Base-by-base conservation (phyloP, 2,888 invertebrate species). In the Aphelenchoides bicaudatus region DNA sequence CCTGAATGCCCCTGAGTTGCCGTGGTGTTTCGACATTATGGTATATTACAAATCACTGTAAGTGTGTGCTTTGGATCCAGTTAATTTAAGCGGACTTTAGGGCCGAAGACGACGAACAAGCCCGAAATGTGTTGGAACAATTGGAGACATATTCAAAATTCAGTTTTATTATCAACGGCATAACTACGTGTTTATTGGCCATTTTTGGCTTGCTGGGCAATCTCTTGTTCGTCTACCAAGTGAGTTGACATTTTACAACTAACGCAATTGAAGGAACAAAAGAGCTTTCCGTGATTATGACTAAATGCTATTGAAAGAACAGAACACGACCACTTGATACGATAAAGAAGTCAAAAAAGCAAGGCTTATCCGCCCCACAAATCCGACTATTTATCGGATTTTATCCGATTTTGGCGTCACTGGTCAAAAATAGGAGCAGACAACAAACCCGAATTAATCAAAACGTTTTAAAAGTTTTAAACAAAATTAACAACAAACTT, bases 151-250 rank as follows among this genome's bases (percentile, higher is more conserved):
- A 67, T 38, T 56, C 64, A 28, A 59, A 47, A 43, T 67, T 67
- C 56, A 65, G 64, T 37, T 72, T 67, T 50, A 38, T 53, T 28
- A 56, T 67, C 39, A 76, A 76, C 50, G 76, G 76, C 10, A 54
- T 75, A 5, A 52, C 75, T 47, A 76, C 76, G 4, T 63, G 66
- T 10, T 38, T 68, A 4, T 59, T 77, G n/a, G 67, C 71, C 8
- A 52, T 61, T 8, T 69, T 77, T 23, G 76, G 76, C 3, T 62
- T 77, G 38, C 59, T 65, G 34, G 76, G 76, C 25, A 75, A 71
- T 39, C 55, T 56, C 38, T 38, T 70, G 13, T 58, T 75, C n/a
- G 37, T 75, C 13, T 65, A 65, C 56, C 75, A 75, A 64, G 73
- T 74, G 31, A 21, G 46, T 19, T n/a, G n/a, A n/a, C n/a, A n/a